Base-by-base conservation (phyloP, 1,140 invertebrate species). In the Ceratina australensis region DNA sequence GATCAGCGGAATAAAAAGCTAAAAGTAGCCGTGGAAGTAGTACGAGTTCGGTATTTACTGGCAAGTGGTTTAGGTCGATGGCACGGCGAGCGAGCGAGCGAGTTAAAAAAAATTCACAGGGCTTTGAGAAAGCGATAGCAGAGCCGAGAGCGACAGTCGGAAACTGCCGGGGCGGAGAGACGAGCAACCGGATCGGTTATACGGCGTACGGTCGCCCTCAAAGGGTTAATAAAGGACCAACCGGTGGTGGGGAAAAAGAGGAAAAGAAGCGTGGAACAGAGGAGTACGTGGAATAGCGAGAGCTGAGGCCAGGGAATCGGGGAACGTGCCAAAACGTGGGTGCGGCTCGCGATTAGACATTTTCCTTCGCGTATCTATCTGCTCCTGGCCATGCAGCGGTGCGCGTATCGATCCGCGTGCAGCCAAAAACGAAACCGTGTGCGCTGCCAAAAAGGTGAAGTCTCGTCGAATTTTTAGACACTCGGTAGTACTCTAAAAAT, bases 381-480 rank as follows among this genome's bases (percentile, higher is more conserved):
- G 33, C 5, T 10, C 33, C 33, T 42, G 33, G 33, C 33, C 33
- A 5, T 42, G 33, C 50, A 60, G 63, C 49, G 47, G 20, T 3
- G 33, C 54, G 72, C 33, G 73, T 78, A 78, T 78, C 76, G 76
- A 78, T 78, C 76, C 57, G 63, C 54, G 73, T 66, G 64, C 50
- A 66, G 72, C 79, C 74, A 69, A 76, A 72, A 83, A 85, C 73
- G 63, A 75, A 76, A 77, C 52, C 18, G 20, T 61, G 60, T 54
- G 71, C 73, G 42, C 5, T 42, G 68, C 24, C 67, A 72, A 78
- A 78, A 3, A 33, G 28, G n/a, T 47, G 52, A 60, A 26, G 60
- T 42, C 33, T 42, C 2, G 33, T 42, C 10, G 33, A 42, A 42
- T 42, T 42, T 42, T 2, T 42, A 42, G 3, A 5, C 7, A 42